A percentile compares a stretch with the other conserved stretches of the same genome.
Conservation (phyloP, 2,113 vertebrate genomes). For the Lanius collurio region DNA sequence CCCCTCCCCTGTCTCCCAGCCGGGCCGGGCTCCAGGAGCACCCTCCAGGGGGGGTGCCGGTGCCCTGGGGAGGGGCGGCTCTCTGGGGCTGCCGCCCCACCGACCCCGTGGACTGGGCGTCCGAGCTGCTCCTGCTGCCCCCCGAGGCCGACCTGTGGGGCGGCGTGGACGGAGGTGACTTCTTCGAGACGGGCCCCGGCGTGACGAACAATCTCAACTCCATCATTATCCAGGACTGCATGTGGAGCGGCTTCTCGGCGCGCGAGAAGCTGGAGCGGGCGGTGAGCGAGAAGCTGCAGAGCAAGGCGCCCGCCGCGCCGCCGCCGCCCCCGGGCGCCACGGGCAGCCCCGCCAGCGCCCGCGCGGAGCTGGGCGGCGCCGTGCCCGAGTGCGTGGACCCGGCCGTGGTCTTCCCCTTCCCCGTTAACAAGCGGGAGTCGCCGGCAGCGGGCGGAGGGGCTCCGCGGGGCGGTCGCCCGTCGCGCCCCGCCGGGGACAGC, state of each 20-base stretch:
- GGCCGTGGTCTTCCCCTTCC: conserved; percentile 89
- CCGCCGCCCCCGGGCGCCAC: background rate
- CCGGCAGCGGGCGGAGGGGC: background rate
- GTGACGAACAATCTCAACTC: conserved; percentile 85
- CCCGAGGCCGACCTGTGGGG: conserved; percentile 83
- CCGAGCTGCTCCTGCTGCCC: conserved; percentile 88
- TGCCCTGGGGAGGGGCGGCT: conserved; percentile 54
- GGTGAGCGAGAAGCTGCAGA: conserved; percentile 90
- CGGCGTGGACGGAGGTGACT: conserved; percentile 75
- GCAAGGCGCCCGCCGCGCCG: conserved; percentile 61
- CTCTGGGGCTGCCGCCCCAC: conserved; percentile 74
- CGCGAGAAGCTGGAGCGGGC: conserved; percentile 92
- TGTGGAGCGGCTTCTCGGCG: conserved; percentile 98
- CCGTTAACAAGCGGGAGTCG: conserved; percentile 80
- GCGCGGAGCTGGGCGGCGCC: conserved; percentile 75
- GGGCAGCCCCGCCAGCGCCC: background rate
- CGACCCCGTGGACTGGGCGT: conserved; percentile 92
- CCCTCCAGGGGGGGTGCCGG: conserved; percentile 49
- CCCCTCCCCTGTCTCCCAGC: conserved; percentile 95
- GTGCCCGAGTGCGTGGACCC: conserved; percentile 90
- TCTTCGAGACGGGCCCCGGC: conserved; percentile 75
- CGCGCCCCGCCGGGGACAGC: no score
- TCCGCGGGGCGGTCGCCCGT: no score
- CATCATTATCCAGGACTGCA: conserved; percentile 97
- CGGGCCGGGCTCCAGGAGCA: conserved; percentile 86